Conservation (phyloP, 1,140 invertebrate genomes). For the Doryteuthis pealeii region DNA sequence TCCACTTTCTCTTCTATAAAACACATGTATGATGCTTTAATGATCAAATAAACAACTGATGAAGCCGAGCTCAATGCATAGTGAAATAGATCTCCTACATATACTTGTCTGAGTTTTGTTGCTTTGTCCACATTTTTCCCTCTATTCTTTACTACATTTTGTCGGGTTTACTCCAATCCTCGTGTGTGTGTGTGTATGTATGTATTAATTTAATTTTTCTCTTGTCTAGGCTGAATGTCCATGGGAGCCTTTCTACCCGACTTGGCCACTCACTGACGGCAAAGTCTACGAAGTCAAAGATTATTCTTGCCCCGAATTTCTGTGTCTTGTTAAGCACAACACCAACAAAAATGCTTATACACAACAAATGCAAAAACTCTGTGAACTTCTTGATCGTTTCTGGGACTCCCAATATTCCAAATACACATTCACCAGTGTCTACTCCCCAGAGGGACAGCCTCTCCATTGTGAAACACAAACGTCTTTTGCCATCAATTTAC, state of each 20-base stretch:
- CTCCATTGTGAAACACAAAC: constrained; percentile 25
- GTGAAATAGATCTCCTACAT: too few relatives aligned
- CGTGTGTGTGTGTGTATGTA: too few relatives aligned
- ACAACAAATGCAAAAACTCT: constrained; percentile 40
- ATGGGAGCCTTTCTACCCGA: constrained; percentile 31
- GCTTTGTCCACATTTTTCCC: too few relatives aligned
- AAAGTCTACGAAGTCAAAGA: constrained; percentile 33
- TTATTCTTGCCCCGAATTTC: constrained; percentile 38
- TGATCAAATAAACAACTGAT: too few relatives aligned
- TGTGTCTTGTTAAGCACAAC: constrained; percentile 32
- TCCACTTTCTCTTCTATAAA: too few relatives aligned
- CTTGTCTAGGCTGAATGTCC: constrained; percentile 31
- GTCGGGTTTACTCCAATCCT: too few relatives aligned
- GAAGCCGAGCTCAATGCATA: too few relatives aligned
- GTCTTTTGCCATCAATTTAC: constrained; percentile 39
- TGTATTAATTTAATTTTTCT: not conserved
- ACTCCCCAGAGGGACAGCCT: constrained; percentile 6
- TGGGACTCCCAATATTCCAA: constrained; percentile 36
- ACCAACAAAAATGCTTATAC: constrained; percentile 15
- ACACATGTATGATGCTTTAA: too few relatives aligned
- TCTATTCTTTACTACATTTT: too few relatives aligned
- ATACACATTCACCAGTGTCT: constrained; percentile 27
- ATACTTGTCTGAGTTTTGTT: too few relatives aligned
- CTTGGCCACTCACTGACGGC: constrained; percentile 26
- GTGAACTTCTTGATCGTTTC: constrained; percentile 34